Base-by-base conservation (phyloP, 2,888 invertebrate genomes). In the Papilio elwesi region DNA sequence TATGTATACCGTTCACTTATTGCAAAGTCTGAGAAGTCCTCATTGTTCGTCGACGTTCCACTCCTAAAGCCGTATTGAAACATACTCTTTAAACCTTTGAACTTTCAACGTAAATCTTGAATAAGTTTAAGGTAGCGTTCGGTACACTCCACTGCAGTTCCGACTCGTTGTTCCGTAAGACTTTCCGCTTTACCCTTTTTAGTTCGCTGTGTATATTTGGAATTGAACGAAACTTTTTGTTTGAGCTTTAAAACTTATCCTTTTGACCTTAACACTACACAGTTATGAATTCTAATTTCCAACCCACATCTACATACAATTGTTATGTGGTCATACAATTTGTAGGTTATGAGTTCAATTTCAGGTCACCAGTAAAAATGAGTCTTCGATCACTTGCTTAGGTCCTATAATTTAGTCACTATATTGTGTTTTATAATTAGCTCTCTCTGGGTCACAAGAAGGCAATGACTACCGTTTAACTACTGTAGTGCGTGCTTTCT, bases 91-190 rank as follows among this genome's bases (percentile, higher is more conserved):
- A 53, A 71, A 68, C 71, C 62, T 62, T 55, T 68, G 68, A 72
- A 72, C 68, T 72, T 72, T 68, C 55, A 49, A 68, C 55, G 72
- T 72, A 68, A 68, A 68, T 72, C 49, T 68, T 72, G 68, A 64
- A 68, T 72, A 68, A 68, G 38, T 72, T 68, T 55, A 64, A 72
- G 48, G 63, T 49, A 68, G 63, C 63, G 48, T 62, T 53, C 11
- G n/a, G 67, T 51, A 49, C 43, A 49, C 62, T 72, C 52, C 15
- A 68, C 48, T 63, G 68, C 63, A 68, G 55, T 68, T 48, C 26
- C 13, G 36, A 53, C 62, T 47, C 12, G n/a, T 26, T 71, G 43
- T 62, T n/a, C 38, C 36, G 48, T 48, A 53, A 64, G 43, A 51
- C 10, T 67, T 66, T 62, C 49, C 16, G 43, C 15, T 16, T 49